phyloP scores from a whole-genome alignment of 2,797 vertebrate species.

The Pangasius djambal region DNA sequence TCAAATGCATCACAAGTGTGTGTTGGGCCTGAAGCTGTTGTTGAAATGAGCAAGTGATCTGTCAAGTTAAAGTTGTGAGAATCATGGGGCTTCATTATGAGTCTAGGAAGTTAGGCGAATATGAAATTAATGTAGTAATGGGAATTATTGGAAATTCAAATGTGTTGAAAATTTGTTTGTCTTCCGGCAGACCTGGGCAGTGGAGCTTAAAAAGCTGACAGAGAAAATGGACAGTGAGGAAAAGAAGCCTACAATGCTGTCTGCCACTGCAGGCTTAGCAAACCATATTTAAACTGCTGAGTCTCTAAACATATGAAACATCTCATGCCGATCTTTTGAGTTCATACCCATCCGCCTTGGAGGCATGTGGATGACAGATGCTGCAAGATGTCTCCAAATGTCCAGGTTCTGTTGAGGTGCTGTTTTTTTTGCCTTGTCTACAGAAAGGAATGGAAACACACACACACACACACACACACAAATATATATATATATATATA shows the following conservation, averaged over 20 bases:
- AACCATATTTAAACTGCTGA: neutral
- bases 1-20: neutral
- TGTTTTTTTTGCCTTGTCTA: neutral
- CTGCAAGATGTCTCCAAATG: neutral
- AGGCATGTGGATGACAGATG: neutral
- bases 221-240: neutral
- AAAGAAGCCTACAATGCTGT: neutral
- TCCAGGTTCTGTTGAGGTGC: neutral
- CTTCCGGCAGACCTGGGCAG: neutral
- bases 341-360: neutral
- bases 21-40: neutral
- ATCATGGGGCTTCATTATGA: neutral
- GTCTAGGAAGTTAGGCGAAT: neutral
- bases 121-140: neutral
- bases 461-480: neutral
- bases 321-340: neutral
- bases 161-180: neutral
- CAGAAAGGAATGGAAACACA: neutral
- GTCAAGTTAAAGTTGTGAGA: neutral
- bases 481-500: neutral
- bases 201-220: neutral
- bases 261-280: neutral
- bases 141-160: slow-evolving; percentile 20
- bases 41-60: neutral
- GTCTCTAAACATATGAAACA: neutral